These are phyloP conservation scores for Clepsis dumicolana DNA, from an alignment of 2,888 invertebrate species.

Conservation along the genomic window DNA sequence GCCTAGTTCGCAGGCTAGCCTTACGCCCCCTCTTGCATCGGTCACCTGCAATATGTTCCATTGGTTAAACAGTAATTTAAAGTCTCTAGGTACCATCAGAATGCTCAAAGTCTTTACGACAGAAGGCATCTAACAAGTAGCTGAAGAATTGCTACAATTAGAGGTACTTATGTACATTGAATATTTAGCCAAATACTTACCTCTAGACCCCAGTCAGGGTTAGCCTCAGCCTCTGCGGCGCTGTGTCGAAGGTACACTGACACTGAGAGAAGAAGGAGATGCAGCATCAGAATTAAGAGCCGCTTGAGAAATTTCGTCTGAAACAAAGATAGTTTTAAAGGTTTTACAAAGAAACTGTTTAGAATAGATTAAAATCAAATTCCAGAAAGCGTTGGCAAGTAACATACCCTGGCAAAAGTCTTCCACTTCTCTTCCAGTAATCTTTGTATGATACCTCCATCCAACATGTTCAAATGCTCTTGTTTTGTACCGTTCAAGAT, in stretches of 20 bases:
- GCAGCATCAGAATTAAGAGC: constrained; percentile 94
- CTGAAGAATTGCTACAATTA: too few species aligned
- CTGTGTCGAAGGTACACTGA: constrained; percentile 96
- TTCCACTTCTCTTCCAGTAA: constrained; percentile 99
- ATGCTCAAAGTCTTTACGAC: too few species aligned
- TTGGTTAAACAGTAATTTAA: neutral
- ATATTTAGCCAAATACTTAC: too few species aligned
- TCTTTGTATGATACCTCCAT: constrained; percentile 98
- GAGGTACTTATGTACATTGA: too few species aligned
- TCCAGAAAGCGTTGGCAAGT: neutral
- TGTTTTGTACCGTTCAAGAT: constrained; percentile 99
- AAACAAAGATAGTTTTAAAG: constrained; percentile 37
- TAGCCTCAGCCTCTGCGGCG: constrained; percentile 68
- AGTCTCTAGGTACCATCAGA: too few species aligned
- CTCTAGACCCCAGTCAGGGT: constrained; percentile 74
- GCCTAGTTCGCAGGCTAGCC: constrained; percentile 93
- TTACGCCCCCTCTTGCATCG: constrained; percentile 76
- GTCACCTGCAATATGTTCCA: constrained; percentile 47
- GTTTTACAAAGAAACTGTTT: constrained; percentile 39
- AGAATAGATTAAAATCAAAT: neutral
- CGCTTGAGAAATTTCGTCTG: constrained; percentile 97
- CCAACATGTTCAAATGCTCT: constrained; percentile 99
- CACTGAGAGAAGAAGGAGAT: constrained; percentile 94
- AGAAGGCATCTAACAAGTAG: too few species aligned
- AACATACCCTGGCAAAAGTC: constrained; percentile 95